These are phyloP conservation scores for Alethe diademata DNA, from an alignment of 2,113 vertebrate genomes.

Conservation along the genomic window DNA sequence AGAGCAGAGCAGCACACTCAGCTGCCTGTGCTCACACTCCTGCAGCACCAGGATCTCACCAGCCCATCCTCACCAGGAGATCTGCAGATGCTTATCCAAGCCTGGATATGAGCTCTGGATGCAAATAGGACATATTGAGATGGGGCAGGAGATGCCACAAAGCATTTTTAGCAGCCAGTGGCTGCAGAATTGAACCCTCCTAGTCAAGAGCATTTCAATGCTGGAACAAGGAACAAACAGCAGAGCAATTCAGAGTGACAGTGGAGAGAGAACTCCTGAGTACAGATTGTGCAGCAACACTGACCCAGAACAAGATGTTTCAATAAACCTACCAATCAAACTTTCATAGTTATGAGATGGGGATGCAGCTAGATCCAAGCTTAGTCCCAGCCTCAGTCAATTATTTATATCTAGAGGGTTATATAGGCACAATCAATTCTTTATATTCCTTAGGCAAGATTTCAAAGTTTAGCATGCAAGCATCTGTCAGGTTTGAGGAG, in stretches of 20 bases:
- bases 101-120: neutral
- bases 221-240: neutral
- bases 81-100: neutral
- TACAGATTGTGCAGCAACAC: neutral
- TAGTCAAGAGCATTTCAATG: neutral
- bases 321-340: neutral
- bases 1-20: neutral
- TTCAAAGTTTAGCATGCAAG: neutral
- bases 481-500: neutral
- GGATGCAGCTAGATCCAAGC: neutral
- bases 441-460: neutral
- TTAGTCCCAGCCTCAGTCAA: neutral
- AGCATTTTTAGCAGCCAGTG: neutral
- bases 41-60: neutral
- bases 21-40: neutral
- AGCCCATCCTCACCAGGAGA: neutral
- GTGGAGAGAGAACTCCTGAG: neutral
- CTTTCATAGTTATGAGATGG: neutral
- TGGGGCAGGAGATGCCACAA: neutral
- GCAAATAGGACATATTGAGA: neutral
- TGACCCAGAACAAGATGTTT: neutral
- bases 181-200: neutral
- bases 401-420: neutral
- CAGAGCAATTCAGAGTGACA: accelerated
- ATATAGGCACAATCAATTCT: neutral